phyloP scores from a whole-genome alignment of 1,140 invertebrate species.

The Aphis gossypii region DNA sequence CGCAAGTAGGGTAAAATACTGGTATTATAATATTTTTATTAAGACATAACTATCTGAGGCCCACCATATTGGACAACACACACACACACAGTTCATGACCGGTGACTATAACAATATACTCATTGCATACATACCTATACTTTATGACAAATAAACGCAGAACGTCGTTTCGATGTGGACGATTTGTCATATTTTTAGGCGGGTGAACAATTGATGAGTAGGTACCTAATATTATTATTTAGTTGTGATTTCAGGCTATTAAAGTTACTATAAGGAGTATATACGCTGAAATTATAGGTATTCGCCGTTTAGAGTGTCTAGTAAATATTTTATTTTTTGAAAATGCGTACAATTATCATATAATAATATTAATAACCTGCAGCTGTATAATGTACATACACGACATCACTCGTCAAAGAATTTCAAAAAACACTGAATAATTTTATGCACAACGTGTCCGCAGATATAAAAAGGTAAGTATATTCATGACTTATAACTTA shows the following conservation, averaged over 20 bases:
- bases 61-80: not conserved
- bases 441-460: not conserved
- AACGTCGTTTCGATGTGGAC: not conserved
- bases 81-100: not conserved
- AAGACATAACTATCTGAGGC: not conserved
- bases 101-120: not conserved
- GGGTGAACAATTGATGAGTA: not conserved
- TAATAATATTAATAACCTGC: not conserved
- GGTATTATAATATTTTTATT: not conserved
- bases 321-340: no score
- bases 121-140: not conserved
- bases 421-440: not conserved
- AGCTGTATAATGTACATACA: not conserved
- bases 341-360: not conserved
- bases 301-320: not conserved
- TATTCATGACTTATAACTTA: not conserved
- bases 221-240: not conserved
- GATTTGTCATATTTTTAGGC: not conserved
- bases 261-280: not conserved
- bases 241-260: not conserved
- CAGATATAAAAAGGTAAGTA: not conserved
- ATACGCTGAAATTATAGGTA: not conserved
- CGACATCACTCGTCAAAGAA: not conserved
- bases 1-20: not conserved
- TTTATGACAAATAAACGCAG: not conserved